Evolutionary conservation across 2,113 vertebrate species (phyloP), one percentile per base, ranked within the genome.

Genomic region (Carettochelys insculpta): DNA sequence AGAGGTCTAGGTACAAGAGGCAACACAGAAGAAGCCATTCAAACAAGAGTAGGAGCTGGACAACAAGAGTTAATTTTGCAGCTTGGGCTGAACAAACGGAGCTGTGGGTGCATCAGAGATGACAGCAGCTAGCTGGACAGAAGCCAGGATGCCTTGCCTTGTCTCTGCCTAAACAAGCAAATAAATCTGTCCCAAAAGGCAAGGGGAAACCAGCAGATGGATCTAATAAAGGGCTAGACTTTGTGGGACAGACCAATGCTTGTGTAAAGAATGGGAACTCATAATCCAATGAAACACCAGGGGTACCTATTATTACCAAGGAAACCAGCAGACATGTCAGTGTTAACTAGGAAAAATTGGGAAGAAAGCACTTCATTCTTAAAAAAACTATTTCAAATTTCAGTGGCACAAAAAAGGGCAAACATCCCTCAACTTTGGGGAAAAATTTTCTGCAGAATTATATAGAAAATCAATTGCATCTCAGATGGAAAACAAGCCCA

Each of bases 401-500:
- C 50, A 80, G 8, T 10, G 9, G n/a, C 24, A 53, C 24, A 80
- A 29, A 80, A 53, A 16, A 4, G 38, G 51, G n/a, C 24, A 38
- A 52, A 79, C 24, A 52, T 7, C n/a, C 77, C 29, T 20, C 10
- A 43, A 45, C 38, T 73, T 6, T 73, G 41, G 11, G 71, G 8
- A n/a, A 8, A 34, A 20, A 50, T 17, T 77, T 77, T 77, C 76
- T 75, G 41, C 11, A 43, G 56, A 47, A 53, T 93, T 71, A 80
- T 80, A 85, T 48, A 80, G 80, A 76, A 89, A 83, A 80, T 29
- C 3, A 17, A 81, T 6, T 12, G 73, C 31, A 77, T 43, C 76
- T 84, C 77, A 48, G 47, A 80, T 58, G 82, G 79, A 87, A 61
- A 78, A 19, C 45, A 43, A 71, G 75, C 78, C 81, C 76, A 29